Percentiles rank a stretch among this genome's conserved stretches.
These are phyloP conservation scores for Neolamprologus tretocephalus DNA, from an alignment of 2,113 vertebrate genomes.

Conservation along the genomic window DNA sequence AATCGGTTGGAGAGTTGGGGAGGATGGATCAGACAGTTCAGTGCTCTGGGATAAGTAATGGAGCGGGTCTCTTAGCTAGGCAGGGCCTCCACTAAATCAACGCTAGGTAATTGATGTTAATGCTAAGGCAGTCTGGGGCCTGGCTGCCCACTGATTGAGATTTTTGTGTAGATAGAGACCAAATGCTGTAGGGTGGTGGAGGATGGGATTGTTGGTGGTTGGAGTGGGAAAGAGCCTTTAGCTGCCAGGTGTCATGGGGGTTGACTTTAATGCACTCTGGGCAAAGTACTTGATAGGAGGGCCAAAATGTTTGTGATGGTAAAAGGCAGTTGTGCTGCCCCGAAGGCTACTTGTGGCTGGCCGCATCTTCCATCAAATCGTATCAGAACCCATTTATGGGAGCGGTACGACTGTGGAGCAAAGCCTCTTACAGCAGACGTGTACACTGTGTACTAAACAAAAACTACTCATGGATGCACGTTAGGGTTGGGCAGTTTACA, in stretches of 20 bases:
- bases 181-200: background rate
- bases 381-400: constrained; percentile 25
- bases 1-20: background rate
- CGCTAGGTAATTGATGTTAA: constrained; percentile 62
- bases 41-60: constrained; percentile 48
- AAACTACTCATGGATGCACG: background rate
- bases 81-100: constrained; percentile 52
- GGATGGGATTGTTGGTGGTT: background rate
- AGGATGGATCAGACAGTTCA: background rate
- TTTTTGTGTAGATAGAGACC: constrained; percentile 39
- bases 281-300: constrained; percentile 30
- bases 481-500: background rate
- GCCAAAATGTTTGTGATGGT: constrained; percentile 26
- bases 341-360: background rate
- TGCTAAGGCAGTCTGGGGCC: constrained; percentile 29
- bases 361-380: background rate
- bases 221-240: constrained; percentile 11
- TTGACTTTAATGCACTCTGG: constrained; percentile 57
- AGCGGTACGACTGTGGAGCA: background rate
- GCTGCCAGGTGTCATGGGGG: constrained; percentile 51
- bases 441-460: background rate
- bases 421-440: background rate
- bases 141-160: constrained; percentile 19
- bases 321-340: constrained; percentile 26
- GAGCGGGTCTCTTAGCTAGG: constrained; percentile 16